phyloP scores from a whole-genome alignment of 2,797 vertebrate genomes.

The Falco cherrug region DNA sequence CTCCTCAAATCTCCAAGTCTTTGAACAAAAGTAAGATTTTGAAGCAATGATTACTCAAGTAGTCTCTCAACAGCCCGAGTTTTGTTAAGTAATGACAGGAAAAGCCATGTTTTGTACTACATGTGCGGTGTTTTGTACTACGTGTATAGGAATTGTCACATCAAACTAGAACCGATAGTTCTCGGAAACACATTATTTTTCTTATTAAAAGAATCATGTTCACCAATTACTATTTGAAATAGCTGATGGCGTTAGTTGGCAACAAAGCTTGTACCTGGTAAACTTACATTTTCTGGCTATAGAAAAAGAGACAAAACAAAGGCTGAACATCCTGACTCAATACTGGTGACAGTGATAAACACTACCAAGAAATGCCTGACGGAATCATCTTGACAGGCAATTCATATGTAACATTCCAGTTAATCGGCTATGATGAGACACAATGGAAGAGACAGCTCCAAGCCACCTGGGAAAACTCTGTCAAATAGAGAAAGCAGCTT shows the following conservation, averaged over 20 bases:
- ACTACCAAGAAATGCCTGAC: slow-evolving; percentile 78
- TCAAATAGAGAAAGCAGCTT: slow-evolving; percentile 74
- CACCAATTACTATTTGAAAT: neutral
- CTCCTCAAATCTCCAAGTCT: neutral
- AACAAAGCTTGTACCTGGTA: neutral
- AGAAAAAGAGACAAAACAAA: slow-evolving; percentile 39
- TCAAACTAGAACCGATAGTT: neutral
- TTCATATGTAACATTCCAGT: slow-evolving; percentile 86
- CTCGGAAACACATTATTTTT: neutral
- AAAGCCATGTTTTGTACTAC: neutral
- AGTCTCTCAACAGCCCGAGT: neutral
- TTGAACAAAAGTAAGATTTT: neutral
- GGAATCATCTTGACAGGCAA: slow-evolving; percentile 87
- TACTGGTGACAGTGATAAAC: slow-evolving; percentile 81
- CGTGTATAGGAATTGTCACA: neutral
- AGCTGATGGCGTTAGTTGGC: neutral
- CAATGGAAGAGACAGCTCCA: slow-evolving; percentile 78
- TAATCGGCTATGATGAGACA: slow-evolving; percentile 79
- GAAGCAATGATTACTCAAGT: neutral
- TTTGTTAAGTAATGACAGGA: neutral
- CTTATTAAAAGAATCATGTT: neutral
- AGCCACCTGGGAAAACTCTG: slow-evolving; percentile 75
- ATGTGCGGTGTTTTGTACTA: neutral
- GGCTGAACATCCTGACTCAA: slow-evolving; percentile 48
- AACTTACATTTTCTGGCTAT: neutral